Conservation (phyloP, 2,113 vertebrate genomes). For the Aspiorhynchus laticeps region DNA sequence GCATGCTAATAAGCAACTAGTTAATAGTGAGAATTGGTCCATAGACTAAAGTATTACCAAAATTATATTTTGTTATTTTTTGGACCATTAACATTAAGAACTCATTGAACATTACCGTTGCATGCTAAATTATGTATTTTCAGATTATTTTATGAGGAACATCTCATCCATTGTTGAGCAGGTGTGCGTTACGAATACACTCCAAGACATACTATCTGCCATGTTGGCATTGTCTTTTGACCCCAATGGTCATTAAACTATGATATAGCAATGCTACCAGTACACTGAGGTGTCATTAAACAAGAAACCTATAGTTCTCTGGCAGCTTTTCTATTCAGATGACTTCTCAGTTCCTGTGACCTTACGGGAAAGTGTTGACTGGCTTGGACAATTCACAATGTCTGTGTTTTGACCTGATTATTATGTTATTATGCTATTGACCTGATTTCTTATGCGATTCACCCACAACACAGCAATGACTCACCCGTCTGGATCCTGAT, state of each 20-base stretch:
- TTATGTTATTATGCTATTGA: neutral
- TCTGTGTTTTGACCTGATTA: neutral
- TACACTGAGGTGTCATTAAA: neutral
- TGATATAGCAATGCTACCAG: neutral
- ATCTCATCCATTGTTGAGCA: neutral
- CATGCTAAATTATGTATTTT: neutral
- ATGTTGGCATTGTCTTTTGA: neutral
- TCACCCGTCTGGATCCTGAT: slow-evolving; percentile 81
- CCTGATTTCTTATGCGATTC: neutral
- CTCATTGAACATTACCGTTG: neutral
- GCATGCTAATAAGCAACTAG: too few species aligned
- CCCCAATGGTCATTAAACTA: neutral
- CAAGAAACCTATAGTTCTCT: neutral
- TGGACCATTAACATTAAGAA: neutral
- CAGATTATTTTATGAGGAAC: neutral
- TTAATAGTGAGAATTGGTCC: too few species aligned
- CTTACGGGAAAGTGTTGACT: neutral
- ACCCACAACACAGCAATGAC: slow-evolving; percentile 45
- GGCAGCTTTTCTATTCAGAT: neutral
- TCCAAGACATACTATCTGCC: neutral
- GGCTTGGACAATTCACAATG: neutral
- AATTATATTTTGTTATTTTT: too few species aligned
- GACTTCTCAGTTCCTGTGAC: neutral
- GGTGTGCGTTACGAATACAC: neutral
- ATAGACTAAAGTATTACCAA: too few species aligned